A percentile compares a stretch with the other conserved stretches of the same genome.
Evolutionary conservation across 2,797 vertebrate species (phyloP).

Genomic region (Hoplostethus atlanticus): DNA sequence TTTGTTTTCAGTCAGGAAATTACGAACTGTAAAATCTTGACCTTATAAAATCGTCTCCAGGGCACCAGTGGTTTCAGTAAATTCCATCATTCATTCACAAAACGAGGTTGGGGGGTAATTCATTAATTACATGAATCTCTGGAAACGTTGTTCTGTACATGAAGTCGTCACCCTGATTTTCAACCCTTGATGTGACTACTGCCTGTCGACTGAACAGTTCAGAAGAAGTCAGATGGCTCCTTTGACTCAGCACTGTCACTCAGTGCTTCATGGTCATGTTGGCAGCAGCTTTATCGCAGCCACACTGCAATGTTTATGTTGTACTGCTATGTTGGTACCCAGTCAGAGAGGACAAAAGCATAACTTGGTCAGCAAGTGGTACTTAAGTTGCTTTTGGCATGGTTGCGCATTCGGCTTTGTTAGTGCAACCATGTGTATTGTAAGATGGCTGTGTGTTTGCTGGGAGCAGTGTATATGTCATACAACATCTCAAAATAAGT

Average conservation of each 20-base stretch:
- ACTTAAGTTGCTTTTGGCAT: background rate
- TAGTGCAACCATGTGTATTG: background rate
- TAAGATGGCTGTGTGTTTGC: background rate
- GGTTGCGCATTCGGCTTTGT: too few species aligned
- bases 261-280: background rate
- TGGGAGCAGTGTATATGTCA: too few species aligned
- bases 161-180: background rate
- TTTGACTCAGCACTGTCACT: slow-evolving; percentile 5
- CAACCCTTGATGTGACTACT: background rate
- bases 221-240: background rate
- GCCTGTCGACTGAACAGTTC: too few species aligned
- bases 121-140: too few species aligned
- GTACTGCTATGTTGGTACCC: background rate
- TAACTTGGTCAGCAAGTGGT: slow-evolving; percentile 3
- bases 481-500: too few species aligned
- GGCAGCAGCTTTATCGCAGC: background rate
- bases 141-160: background rate
- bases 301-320: background rate
- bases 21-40: too few species aligned
- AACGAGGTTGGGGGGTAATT: too few species aligned
- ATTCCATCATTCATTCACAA: too few species aligned
- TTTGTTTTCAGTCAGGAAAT: too few species aligned
- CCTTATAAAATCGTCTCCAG: too few species aligned
- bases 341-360: background rate
- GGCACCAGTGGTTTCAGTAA: too few species aligned